Evolutionary conservation across 2,113 vertebrate species (phyloP), one percentile per base, ranked within the genome.

Genomic region (Coreoperca whiteheadi): DNA sequence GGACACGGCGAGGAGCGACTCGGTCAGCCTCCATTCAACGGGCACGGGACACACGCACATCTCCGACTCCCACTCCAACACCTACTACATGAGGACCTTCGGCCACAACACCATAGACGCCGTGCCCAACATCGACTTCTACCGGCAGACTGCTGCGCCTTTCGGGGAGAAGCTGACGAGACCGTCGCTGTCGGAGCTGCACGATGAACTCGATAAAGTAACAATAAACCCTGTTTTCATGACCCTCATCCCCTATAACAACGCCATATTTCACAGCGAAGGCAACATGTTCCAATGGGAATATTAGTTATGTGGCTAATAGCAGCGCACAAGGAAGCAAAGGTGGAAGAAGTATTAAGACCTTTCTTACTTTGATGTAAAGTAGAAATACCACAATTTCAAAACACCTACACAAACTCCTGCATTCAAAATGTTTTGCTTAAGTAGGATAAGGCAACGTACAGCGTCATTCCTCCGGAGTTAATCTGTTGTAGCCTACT

Each of bases 41-140:
- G 96, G 96, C 56, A 94, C 94, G 8, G 95, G 97, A 1, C 97
- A 97, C 59, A 97, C 98, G 67, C 97, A 98, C 91, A 95, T 96
- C 90, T 98, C 98, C 0, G 98, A 99, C 83, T 97, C 97, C 0
- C 98, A 99, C 84, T 98, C 97, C 89, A 99, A 97, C 93, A 99
- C 98, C 51, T 99, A 99, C 92, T 99, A 99, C 94, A 94, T 98
- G 96, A 95, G 98, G 83, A 99, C 98, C 81, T 99, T 99, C 68
- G 98, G 98, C 37, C 98, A 99, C 96, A 99, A 99, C 94, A 99
- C 98, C 83, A 98, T 99, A 79, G 98, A 99, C 88, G 98, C 98
- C 0, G 97, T 99, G 78, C 98, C 98, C 6, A 97, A 98, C 93
- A 99, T 99, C 81, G 98, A 99, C 81, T 96, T 98, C 93, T 99